phyloP scores from a whole-genome alignment of 2,888 invertebrate genomes.

The Leucozona laternaria region DNA sequence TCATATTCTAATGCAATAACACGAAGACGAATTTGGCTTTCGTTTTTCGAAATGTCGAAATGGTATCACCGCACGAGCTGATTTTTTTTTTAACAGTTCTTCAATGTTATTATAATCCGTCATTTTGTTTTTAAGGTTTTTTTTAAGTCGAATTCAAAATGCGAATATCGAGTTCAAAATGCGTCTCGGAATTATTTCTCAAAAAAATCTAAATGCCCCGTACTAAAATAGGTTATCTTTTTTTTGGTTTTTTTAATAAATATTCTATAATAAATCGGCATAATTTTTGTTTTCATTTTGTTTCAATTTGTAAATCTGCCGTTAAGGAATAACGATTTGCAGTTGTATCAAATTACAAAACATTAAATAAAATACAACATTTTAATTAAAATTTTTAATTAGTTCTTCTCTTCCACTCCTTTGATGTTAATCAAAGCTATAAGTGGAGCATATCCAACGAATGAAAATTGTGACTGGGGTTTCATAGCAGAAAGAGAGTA shows the following conservation, averaged over 20 bases:
- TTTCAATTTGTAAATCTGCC: not conserved
- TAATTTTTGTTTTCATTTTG: not conserved
- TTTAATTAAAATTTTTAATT: conserved; percentile 43
- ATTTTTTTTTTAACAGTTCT: no score
- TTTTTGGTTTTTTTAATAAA: not conserved
- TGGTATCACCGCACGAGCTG: no score
- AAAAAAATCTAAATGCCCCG: no score
- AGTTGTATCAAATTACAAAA: conserved; percentile 26
- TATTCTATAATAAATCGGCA: not conserved
- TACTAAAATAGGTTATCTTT: no score
- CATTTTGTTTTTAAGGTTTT: no score
- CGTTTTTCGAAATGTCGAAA: no score
- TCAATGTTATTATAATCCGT: no score
- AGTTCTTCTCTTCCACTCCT: conserved; percentile 11
- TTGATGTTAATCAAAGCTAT: conserved; percentile 33
- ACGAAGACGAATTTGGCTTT: no score
- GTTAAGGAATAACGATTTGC: conserved; percentile 15
- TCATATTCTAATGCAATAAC: no score
- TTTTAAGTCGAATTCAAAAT: no score
- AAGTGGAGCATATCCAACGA: conserved; percentile 26
- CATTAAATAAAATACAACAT: conserved; percentile 10
- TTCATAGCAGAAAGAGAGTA: not conserved
- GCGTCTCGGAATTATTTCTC: no score
- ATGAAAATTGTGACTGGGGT: conserved; percentile 1
- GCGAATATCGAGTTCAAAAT: no score